phyloP scores from a whole-genome alignment of 1,140 invertebrate species.

The Lysiphlebus fabarum region DNA sequence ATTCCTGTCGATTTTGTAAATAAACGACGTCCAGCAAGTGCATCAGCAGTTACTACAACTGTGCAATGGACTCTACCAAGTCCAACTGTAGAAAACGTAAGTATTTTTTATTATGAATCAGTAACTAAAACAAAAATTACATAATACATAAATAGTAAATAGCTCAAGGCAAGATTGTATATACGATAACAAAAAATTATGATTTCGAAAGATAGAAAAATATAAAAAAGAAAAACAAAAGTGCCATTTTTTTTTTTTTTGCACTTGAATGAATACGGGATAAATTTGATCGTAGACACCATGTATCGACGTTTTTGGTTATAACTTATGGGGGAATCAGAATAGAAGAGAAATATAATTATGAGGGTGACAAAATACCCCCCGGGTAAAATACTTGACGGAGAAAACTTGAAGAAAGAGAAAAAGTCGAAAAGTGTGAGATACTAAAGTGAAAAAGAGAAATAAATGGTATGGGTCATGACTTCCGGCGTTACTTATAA shows the following conservation, averaged over 20 bases:
- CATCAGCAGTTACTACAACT: slow-evolving; percentile 57
- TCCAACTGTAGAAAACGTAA: slow-evolving; percentile 63
- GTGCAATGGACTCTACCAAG: slow-evolving; percentile 59
- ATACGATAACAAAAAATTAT: neutral
- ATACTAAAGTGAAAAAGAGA: neutral
- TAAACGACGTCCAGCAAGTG: slow-evolving; percentile 62
- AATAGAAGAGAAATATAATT: slow-evolving; percentile 44
- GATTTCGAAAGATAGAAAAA: neutral
- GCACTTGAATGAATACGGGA: slow-evolving; percentile 4
- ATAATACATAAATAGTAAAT: too few species aligned
- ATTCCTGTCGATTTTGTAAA: slow-evolving; percentile 74
- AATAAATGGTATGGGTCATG: slow-evolving; percentile 27
- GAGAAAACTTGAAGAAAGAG: slow-evolving; percentile 2
- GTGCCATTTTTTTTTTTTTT: slow-evolving; percentile 7
- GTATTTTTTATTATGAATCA: slow-evolving; percentile 28
- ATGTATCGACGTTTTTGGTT: slow-evolving; percentile 18
- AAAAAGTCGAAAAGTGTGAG: slow-evolving; percentile 1
- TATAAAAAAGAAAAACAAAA: neutral
- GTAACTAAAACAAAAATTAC: neutral
- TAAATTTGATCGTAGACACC: slow-evolving; percentile 14
- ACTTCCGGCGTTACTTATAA: slow-evolving; percentile 49
- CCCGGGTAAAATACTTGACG: slow-evolving; percentile 30
- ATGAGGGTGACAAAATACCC: slow-evolving; percentile 47
- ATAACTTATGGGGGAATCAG: neutral
- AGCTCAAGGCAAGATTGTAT: neutral